Conservation (phyloP, 2,113 vertebrate genomes). For the Leptosomus discolor region DNA sequence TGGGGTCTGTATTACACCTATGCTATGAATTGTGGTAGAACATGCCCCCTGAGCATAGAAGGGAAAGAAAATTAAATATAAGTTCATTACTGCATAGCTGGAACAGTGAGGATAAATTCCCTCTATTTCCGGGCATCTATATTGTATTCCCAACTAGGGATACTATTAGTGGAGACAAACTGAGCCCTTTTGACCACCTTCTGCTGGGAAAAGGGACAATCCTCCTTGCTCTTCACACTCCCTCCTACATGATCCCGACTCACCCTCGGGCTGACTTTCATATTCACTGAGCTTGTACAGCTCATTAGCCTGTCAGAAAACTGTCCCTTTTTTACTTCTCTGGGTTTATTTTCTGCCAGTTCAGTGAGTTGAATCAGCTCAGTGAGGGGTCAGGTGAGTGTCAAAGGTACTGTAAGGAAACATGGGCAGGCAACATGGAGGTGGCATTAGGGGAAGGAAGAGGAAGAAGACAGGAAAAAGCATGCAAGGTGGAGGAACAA, state of each 20-base stretch:
- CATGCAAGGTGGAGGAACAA: neutral
- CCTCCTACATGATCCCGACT: constrained; percentile 6
- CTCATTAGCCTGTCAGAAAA: constrained; percentile 31
- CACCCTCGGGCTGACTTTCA: constrained; percentile 19
- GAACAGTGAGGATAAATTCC: neutral
- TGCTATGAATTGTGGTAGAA: neutral
- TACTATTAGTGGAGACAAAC: neutral
- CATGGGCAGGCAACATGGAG: neutral
- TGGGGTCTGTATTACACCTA: neutral
- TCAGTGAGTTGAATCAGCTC: constrained; percentile 12
- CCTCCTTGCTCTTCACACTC: neutral
- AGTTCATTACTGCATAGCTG: neutral
- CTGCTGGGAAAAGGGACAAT: neutral
- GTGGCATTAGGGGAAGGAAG: neutral
- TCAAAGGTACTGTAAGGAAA: neutral
- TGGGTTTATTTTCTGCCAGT: constrained; percentile 1
- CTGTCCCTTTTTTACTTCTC: neutral
- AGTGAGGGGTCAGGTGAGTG: neutral
- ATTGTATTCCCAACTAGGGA: neutral
- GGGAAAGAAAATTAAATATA: neutral
- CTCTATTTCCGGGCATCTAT: neutral
- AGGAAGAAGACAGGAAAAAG: neutral
- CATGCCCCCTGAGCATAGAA: neutral
- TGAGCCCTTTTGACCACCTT: neutral
- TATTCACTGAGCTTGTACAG: constrained; percentile 4